Base-by-base conservation (phyloP, 2,888 invertebrate genomes). In the Noctua pronuba region DNA sequence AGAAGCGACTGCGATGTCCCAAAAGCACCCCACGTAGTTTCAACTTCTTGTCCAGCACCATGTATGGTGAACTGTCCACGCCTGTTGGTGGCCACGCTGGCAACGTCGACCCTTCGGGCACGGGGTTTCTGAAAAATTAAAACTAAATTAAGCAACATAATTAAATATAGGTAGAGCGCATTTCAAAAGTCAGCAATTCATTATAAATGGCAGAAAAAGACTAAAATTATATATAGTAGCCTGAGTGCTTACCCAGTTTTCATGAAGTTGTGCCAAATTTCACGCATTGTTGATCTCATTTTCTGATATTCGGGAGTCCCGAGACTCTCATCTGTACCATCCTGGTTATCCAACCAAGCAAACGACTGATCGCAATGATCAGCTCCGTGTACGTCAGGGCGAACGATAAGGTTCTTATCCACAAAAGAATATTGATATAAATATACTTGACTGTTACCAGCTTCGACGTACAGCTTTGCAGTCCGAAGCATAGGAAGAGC, bases 341-440 rank as follows among this genome's bases (percentile, higher is more conserved):
- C 28, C 58, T 7, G 16, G 16, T 58, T 58, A 49, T 91, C 91
- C 24, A 81, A n/a, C 10, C 91, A 82, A 31, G 91, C 90, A 6
- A 38, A 0, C 2, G 91, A 86, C 79, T 94, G 92, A 24, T 88
- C 90, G 58, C 92, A 91, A 65, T 94, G 92, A 10, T 52, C 75
- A 4, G 91, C 92, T 0, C 92, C 92, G 1, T 86, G 79, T 6
- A 90, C 71, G 4, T 89, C 78, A 21, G 91, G 91, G 44, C 91
- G 44, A 6, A 92, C 88, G 0, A 82, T 70, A 5, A 90, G 86
- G n/a, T 82, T 76, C 6, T 91, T 86, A 68, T 92, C 92, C 18
- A 88, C 89, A 83, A 91, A 94, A 1, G 90, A 88, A 80, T 91
- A 95, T 77, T 93, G 90, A 73, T 93, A 95, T 64, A 94, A 81